Evolutionary conservation across 2,888 invertebrate genomes (phyloP).

Genomic region (Chrysopilus asiliformis): DNA sequence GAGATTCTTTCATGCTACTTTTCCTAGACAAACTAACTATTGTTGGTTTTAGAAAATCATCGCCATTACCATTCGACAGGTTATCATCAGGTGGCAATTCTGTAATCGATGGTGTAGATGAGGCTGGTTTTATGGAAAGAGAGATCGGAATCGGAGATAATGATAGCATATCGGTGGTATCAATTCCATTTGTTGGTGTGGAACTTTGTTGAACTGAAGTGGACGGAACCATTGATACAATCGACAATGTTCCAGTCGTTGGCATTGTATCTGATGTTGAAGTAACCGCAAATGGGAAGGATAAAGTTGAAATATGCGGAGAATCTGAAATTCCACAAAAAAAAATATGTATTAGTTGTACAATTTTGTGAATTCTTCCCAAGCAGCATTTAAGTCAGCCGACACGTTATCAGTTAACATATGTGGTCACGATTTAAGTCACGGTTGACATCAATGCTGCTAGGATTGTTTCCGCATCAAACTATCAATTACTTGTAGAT

Average conservation of each 20-base stretch:
- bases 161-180: slow-evolving; percentile 17
- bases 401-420: too few relatives aligned
- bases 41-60: not conserved
- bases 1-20: slow-evolving; percentile 26
- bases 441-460: too few relatives aligned
- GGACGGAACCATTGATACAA: slow-evolving; percentile 23
- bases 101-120: slow-evolving; percentile 23
- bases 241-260: slow-evolving; percentile 25
- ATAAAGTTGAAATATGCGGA: slow-evolving; percentile 20
- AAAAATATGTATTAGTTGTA: too few relatives aligned
- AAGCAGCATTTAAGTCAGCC: too few relatives aligned
- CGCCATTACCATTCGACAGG: not conserved
- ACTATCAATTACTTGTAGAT: slow-evolving; percentile 10
- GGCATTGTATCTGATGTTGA: slow-evolving; percentile 24
- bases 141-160: slow-evolving; percentile 30
- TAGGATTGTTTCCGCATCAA: too few relatives aligned
- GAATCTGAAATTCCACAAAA: slow-evolving; percentile 8
- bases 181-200: slow-evolving; percentile 22
- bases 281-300: slow-evolving; percentile 33
- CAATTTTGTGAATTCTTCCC: too few relatives aligned
- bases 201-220: slow-evolving; percentile 25
- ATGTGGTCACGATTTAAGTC: too few relatives aligned
- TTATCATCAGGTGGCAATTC: slow-evolving; percentile 16
- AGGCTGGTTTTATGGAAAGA: slow-evolving; percentile 22
- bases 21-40: slow-evolving; percentile 20